A percentile compares a stretch with the other conserved stretches of the same genome.
phyloP scores from a whole-genome alignment of 2,113 vertebrate species.

The Ctenomys sociabilis region DNA sequence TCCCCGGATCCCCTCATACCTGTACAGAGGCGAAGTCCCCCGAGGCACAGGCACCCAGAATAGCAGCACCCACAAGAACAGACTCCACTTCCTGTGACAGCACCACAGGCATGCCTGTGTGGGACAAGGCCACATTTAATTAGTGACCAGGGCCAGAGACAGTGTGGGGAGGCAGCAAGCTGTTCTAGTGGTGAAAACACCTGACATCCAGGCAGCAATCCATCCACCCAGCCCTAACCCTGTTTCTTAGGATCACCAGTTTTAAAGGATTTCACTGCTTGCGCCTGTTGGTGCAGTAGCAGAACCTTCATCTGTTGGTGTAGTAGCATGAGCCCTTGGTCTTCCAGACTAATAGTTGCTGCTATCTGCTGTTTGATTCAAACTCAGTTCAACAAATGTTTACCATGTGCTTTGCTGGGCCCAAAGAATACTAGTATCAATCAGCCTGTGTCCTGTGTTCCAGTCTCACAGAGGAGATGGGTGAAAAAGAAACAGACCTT shows the following conservation, averaged over 20 bases:
- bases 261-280: not conserved
- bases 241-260: not conserved
- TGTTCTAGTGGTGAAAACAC: not conserved
- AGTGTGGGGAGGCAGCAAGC: not conserved
- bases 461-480: not conserved
- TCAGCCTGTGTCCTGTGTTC: not conserved
- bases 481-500: not conserved
- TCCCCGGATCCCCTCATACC: constrained; percentile 85
- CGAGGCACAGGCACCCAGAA: constrained; percentile 96
- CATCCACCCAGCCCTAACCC: not conserved
- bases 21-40: constrained; percentile 91
- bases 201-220: not conserved
- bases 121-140: constrained; percentile 77
- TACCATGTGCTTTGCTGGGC: not conserved
- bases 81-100: constrained; percentile 94
- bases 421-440: not conserved
- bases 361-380: not conserved
- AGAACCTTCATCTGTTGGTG: not conserved
- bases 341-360: constrained; percentile 19
- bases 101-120: constrained; percentile 92
- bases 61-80: constrained; percentile 94
- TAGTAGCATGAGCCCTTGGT: not conserved
- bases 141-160: constrained; percentile 46
- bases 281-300: not conserved
- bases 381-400: not conserved